Base-by-base conservation (phyloP, 2,113 vertebrate genomes). In the Monopterus albus region DNA sequence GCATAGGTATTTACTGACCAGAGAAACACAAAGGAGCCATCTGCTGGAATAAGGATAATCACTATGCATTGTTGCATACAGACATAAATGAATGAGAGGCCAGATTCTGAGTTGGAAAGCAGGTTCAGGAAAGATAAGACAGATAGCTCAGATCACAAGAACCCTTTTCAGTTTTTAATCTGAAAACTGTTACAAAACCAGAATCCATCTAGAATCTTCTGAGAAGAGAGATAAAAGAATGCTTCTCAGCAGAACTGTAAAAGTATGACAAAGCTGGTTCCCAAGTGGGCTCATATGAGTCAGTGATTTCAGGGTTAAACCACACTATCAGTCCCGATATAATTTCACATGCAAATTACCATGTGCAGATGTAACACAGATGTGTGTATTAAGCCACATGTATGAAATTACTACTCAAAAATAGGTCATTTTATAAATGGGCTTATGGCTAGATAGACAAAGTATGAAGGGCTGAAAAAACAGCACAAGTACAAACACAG, bases 291-390 rank as follows among this genome's bases (percentile, higher is more conserved):
- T 59, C 66, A 57, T 69, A 84, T 84, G 83, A 87, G 58, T 89
- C 75, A 86, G 81, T 5, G 36, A 46, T 53, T 66, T 11, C 35
- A 82, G 81, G 78, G 83, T 85, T 83, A 78, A 83, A 84, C 73
- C 33, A 50, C 35, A 15, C 21, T n/a, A 15, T 61, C 53, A 49
- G 67, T 81, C 75, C 72, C 78, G 8, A 0, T 4, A 2, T 21
- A 39, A 68, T 87, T 89, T 82, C 82, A 57, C 45, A 84, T 77
- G 73, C 72, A 79, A 85, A 81, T 81, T 43, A 7, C 1, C 0
- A 14, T 14, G 56, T 69, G 70, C 47, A 68, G 57, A 74, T 31
- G 7, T 18, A 12, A 31, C 38, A 58, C 6, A 33, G 25, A 15
- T 9, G 20, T n/a, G 35, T 17, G 18, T 12, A 33, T 31, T 18